phyloP scores from a whole-genome alignment of 2,888 invertebrate species.

The Netelia virgata region DNA sequence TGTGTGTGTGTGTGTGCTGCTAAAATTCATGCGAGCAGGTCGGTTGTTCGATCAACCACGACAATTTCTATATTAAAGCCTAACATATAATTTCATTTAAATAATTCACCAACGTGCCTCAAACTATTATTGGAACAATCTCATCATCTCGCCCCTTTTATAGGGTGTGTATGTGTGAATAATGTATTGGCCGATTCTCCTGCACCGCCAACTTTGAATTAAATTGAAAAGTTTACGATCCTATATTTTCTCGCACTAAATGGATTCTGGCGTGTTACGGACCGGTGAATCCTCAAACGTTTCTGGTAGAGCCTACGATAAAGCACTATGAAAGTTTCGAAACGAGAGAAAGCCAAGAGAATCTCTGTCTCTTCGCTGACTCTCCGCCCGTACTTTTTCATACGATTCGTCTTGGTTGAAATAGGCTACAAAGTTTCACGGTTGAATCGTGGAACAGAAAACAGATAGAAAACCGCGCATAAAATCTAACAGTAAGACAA shows the following conservation, averaged over 20 bases:
- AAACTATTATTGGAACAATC: too few species aligned
- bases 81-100: too few species aligned
- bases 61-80: too few species aligned
- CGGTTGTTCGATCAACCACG: too few species aligned
- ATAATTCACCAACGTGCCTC: too few species aligned
- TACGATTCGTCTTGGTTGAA: not conserved
- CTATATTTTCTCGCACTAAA: slow-evolving; percentile 24
- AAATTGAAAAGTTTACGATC: slow-evolving; percentile 17
- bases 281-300: slow-evolving; percentile 54
- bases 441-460: slow-evolving; percentile 9
- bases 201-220: not conserved
- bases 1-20: too few species aligned
- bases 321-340: slow-evolving; percentile 40
- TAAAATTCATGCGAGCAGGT: too few species aligned
- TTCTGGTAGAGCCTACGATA: slow-evolving; percentile 24
- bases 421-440: slow-evolving; percentile 39
- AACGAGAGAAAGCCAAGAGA: not conserved
- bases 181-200: not conserved
- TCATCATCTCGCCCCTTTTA: too few species aligned
- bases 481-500: slow-evolving; percentile 13
- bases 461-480: slow-evolving; percentile 23
- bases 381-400: not conserved
- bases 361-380: not conserved
- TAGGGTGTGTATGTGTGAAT: not conserved
- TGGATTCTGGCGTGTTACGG: slow-evolving; percentile 53